Evolutionary conservation across 2,888 invertebrate species (phyloP), one percentile per base, ranked within the genome.

Genomic region (Cremastobaeus sp.): DNA sequence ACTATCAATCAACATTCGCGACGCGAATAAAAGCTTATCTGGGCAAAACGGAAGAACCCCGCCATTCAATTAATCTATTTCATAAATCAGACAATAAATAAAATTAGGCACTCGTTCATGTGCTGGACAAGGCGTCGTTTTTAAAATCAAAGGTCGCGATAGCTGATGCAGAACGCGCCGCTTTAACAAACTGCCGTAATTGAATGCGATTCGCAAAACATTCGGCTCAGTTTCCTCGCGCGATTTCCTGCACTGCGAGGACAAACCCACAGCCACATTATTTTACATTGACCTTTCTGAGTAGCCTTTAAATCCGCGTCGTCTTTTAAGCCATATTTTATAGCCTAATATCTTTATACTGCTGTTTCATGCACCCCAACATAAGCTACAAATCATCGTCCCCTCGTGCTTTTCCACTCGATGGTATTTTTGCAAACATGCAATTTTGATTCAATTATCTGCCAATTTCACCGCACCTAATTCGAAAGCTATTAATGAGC

Each of bases 231-330:
- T 64, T 52, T 30, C 50, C 37, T 66, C 55, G 55, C 20, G 15
- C 45, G 35, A 39, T 18, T 57, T 59, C 50, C 68, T 59, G 50
- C 34, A 21, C 11, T 35, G 17, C 69, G 69, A 69, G 69, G 69
- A 69, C 60, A 60, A 50, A 41, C 35, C 45, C 6, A 39, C 37
- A 25, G 62, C 41, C 32, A 43, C 47, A 57, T 70, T 70, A 57
- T 57, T 71, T 71, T 45, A 45, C 64, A 64, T 43, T 71, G 64
- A 71, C 71, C 71, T 71, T 71, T 50, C 50, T 35, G 30, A 64
- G 15, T 17, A 50, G 57, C 43, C 14, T 25, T 11, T 43, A 32
- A 30, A 9, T 12, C 32, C 12, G 25, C 17, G 43, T 21, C 25
- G 28, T 28, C 18, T 30, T 70, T 62, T 62, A 62, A 55, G 62